Conservation (phyloP, 2,113 vertebrate species). For the Catharus minimus region DNA sequence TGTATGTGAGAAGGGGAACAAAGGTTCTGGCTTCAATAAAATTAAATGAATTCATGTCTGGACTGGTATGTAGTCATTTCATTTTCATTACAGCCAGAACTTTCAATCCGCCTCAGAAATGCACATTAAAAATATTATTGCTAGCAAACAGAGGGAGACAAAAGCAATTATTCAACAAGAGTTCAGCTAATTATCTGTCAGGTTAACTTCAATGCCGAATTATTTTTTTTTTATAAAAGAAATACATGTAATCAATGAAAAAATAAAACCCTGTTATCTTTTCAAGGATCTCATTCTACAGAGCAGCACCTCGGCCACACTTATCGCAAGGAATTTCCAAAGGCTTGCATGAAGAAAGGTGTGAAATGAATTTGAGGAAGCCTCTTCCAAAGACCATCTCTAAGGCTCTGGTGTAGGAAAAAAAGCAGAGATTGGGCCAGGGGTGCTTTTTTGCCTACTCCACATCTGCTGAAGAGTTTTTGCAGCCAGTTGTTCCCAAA, state of each 20-base stretch:
- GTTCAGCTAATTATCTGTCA: constrained; percentile 23
- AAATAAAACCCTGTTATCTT: background rate
- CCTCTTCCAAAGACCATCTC: background rate
- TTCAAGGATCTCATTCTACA: background rate
- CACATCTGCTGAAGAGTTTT: background rate
- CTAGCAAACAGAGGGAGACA: constrained; percentile 41
- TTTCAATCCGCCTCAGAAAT: constrained; percentile 41
- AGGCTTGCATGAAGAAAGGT: background rate
- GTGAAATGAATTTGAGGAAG: background rate
- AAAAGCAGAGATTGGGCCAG: background rate
- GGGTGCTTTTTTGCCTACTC: background rate
- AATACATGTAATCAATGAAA: background rate
- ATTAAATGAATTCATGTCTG: constrained; percentile 58
- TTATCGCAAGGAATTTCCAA: background rate
- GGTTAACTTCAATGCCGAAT: background rate
- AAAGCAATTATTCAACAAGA: constrained; percentile 37
- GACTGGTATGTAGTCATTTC: constrained; percentile 49
- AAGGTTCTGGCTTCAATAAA: constrained; percentile 65
- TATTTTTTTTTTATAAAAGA: background rate
- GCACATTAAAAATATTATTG: constrained; percentile 47
- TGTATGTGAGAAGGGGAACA: constrained; percentile 42
- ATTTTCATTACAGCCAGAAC: constrained; percentile 50
- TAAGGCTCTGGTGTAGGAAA: background rate
- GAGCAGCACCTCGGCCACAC: background rate
- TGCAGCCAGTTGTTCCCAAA: background rate